Percentiles rank a stretch among this genome's conserved stretches.
phyloP scores from a whole-genome alignment of 1,140 invertebrate species.

The Drosophila insularis region DNA sequence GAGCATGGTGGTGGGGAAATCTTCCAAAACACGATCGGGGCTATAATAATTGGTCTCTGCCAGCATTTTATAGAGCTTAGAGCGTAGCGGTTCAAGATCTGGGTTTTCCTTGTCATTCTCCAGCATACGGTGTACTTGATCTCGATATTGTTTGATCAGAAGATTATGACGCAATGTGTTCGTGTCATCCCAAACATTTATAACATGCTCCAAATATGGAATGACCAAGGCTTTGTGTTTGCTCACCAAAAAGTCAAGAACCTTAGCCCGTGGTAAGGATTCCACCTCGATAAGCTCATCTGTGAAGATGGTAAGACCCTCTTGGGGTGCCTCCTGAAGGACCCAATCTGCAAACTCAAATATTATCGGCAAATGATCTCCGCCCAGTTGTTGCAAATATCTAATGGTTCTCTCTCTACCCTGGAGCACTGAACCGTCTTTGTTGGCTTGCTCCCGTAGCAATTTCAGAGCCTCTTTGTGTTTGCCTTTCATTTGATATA shows the following conservation, averaged over 20 bases:
- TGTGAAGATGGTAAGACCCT: constrained; percentile 97
- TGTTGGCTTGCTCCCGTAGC: constrained; percentile 90
- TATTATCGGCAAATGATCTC: constrained; percentile 94
- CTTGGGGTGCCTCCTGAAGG: constrained; percentile 91
- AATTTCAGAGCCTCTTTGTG: constrained; percentile 96
- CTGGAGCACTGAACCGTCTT: constrained; percentile 88
- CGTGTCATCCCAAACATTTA: constrained; percentile 93
- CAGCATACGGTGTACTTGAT: constrained; percentile 83
- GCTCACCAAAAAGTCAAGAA: constrained; percentile 93
- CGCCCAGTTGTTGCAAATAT: constrained; percentile 95
- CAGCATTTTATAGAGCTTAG: constrained; percentile 93
- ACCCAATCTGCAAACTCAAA: constrained; percentile 98
- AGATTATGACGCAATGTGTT: constrained; percentile 95
- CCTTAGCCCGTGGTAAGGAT: constrained; percentile 92
- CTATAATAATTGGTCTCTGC: constrained; percentile 92
- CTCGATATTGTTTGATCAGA: constrained; percentile 92
- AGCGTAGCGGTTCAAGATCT: constrained; percentile 49
- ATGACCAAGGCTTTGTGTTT: constrained; percentile 92
- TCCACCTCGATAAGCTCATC: constrained; percentile 96
- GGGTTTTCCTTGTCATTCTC: constrained; percentile 38
- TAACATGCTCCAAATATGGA: constrained; percentile 97
- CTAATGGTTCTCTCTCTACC: constrained; percentile 93
- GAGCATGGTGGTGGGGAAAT: constrained; percentile 93
- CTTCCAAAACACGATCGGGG: constrained; percentile 92
- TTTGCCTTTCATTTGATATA: constrained; percentile 96